Evolutionary conservation across 2,797 vertebrate genomes (phyloP).

Genomic region (Peromyscus nudipes): DNA sequence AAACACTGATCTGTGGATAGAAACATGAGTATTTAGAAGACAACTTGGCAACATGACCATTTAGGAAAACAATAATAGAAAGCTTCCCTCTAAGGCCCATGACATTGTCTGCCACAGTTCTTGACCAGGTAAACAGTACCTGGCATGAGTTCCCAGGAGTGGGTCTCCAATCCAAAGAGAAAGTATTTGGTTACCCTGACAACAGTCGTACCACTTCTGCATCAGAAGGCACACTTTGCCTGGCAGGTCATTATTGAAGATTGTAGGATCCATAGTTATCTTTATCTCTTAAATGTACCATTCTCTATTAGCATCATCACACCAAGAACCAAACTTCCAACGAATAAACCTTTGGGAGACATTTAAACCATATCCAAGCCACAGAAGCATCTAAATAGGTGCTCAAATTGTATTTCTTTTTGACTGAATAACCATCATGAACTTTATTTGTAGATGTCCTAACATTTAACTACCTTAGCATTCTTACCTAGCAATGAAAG

Average conservation of each 20-base stretch:
- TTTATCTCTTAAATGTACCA: neutral
- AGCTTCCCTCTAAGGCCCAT: neutral
- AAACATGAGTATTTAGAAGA: neutral
- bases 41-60: neutral
- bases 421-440: neutral
- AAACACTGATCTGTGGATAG: neutral
- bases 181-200: neutral
- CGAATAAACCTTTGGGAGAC: neutral
- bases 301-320: neutral
- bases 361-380: neutral
- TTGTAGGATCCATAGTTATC: neutral
- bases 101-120: neutral
- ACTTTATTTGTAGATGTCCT: neutral
- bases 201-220: neutral
- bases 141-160: neutral
- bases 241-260: neutral
- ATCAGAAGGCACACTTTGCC: neutral
- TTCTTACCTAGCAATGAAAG: neutral
- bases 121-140: neutral
- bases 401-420: neutral
- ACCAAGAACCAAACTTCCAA: neutral
- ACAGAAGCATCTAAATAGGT: neutral
- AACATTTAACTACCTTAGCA: neutral
- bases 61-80: neutral
- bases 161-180: neutral